Percentiles rank a stretch among this genome's conserved stretches.
Conservation (phyloP, 2,888 invertebrate species). For the Diadegma fenestrale region DNA sequence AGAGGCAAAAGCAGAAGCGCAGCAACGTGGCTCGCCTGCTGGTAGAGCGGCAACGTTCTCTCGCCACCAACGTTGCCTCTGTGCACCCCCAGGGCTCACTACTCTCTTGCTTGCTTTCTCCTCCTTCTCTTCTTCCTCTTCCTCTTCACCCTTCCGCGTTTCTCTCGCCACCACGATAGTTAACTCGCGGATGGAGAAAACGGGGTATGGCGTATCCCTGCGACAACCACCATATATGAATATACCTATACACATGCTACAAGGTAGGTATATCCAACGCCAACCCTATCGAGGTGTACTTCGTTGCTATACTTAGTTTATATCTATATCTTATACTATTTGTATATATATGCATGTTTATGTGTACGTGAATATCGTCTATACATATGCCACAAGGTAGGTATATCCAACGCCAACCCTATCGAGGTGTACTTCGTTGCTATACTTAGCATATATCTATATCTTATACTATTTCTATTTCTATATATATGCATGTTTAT, state of each 20-base stretch:
- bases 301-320: conserved; percentile 39
- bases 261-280: conserved; percentile 57
- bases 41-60: conserved; percentile 53
- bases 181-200: conserved; percentile 75
- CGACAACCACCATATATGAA: conserved; percentile 53
- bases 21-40: conserved; percentile 51
- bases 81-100: conserved; percentile 56
- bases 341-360: background rate
- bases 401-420: conserved; percentile 61
- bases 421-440: conserved; percentile 54
- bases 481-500: background rate
- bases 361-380: background rate
- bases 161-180: conserved; percentile 73
- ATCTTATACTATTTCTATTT: background rate
- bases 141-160: conserved; percentile 38
- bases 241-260: conserved; percentile 40
- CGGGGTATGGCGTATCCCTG: conserved; percentile 68
- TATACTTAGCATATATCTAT: conserved; percentile 15
- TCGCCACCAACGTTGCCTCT: conserved; percentile 63
- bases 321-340: background rate
- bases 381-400: conserved; percentile 34
- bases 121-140: conserved; percentile 28
- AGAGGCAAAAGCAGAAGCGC: conserved; percentile 61
- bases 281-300: conserved; percentile 56
- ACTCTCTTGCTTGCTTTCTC: conserved; percentile 32